Percentiles rank a stretch among this genome's conserved stretches.
Conservation (phyloP, 2,797 vertebrate genomes). For the Tokudaia muenninki region DNA sequence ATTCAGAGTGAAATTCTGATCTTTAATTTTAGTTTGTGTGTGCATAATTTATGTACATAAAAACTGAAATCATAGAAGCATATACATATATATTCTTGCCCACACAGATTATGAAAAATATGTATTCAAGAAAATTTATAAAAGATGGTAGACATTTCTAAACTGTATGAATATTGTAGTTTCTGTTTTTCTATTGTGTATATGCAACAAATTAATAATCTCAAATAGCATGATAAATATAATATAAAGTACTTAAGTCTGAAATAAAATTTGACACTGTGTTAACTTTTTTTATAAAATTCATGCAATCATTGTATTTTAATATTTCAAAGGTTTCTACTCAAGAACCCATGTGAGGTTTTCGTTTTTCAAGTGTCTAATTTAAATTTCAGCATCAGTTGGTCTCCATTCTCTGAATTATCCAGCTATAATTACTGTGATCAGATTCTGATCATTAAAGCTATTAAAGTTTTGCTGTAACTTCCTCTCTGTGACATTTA, state of each 20-base stretch:
- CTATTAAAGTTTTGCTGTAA: slow-evolving; percentile 8
- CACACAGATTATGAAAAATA: background rate
- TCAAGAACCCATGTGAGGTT: slow-evolving; percentile 34
- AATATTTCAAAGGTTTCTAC: slow-evolving; percentile 18
- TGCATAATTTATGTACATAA: background rate
- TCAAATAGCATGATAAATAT: background rate
- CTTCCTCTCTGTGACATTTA: slow-evolving; percentile 72
- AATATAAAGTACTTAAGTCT: slow-evolving; percentile 25
- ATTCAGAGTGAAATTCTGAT: background rate
- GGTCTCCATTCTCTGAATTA: slow-evolving; percentile 60
- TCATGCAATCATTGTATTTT: slow-evolving; percentile 53
- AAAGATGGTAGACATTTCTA: slow-evolving; percentile 12
- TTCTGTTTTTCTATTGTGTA: background rate
- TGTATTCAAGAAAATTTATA: background rate
- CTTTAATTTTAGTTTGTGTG: background rate
- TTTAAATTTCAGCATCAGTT: slow-evolving; percentile 63
- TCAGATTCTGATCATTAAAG: slow-evolving; percentile 60
- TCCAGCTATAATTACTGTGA: slow-evolving; percentile 67
- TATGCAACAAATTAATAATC: background rate
- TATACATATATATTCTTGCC: background rate
- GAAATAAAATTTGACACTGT: background rate
- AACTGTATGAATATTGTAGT: background rate
- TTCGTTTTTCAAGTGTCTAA: slow-evolving; percentile 63
- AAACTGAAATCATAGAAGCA: background rate
- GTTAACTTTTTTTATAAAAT: slow-evolving; percentile 44